Evolutionary conservation across 92 coral and sea anemone species (phyloP).

Genomic region (Epizoanthus rinbou): DNA sequence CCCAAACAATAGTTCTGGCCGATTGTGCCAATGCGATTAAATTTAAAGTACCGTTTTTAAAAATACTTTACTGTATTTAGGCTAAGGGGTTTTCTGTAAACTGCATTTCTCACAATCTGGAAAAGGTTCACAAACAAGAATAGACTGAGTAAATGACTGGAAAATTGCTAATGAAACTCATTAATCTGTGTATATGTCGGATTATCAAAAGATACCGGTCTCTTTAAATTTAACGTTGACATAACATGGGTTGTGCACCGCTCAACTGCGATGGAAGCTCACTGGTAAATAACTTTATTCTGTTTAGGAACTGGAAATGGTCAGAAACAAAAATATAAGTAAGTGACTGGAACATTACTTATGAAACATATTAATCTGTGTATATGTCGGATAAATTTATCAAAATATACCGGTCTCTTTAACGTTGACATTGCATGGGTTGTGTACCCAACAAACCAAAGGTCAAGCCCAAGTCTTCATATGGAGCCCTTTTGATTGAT

Average conservation of each 20-base stretch:
- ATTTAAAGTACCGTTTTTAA: too few relatives aligned
- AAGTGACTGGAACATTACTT: background rate
- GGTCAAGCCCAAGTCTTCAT: background rate
- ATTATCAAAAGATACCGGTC: slow-evolving; percentile 27
- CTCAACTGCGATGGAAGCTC: background rate
- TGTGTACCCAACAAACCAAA: background rate
- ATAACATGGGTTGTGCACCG: background rate
- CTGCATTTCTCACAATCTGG: slow-evolving; percentile 2
- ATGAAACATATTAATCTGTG: slow-evolving; percentile 3
- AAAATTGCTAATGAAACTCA: slow-evolving; percentile 1
- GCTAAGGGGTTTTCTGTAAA: background rate
- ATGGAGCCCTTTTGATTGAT: background rate
- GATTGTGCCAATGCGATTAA: background rate
- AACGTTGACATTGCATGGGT: background rate
- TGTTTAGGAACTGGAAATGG: background rate
- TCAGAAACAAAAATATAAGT: background rate
- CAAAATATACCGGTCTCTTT: slow-evolving; percentile 26
- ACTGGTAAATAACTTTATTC: background rate
- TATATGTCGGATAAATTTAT: slow-evolving; percentile 10
- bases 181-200: background rate
- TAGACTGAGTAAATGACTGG: background rate
- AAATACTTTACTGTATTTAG: background rate
- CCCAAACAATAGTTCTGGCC: background rate
- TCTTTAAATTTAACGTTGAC: slow-evolving; percentile 7
- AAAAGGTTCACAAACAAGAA: background rate